These are phyloP conservation scores for Poeciliopsis gracilis DNA, from an alignment of 2,797 vertebrate genomes.

Conservation along the genomic window DNA sequence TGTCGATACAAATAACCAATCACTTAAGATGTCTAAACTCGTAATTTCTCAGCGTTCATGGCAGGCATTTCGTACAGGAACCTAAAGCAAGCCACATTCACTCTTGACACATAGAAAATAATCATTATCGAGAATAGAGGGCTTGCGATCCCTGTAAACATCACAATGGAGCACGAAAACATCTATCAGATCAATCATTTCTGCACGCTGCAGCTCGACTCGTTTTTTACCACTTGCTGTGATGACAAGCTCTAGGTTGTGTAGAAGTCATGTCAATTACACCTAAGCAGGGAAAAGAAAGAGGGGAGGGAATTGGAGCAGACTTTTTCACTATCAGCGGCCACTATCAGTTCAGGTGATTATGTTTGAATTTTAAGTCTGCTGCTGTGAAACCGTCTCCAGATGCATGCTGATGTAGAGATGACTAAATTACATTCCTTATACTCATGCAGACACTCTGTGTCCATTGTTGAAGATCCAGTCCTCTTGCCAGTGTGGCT, in stretches of 20 bases:
- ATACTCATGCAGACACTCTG: not conserved
- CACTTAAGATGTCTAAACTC: slow-evolving; percentile 11
- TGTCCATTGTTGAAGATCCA: not conserved
- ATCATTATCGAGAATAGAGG: slow-evolving; percentile 26
- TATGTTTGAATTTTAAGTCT: slow-evolving; percentile 44
- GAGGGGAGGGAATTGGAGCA: slow-evolving; percentile 21
- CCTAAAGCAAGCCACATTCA: slow-evolving; percentile 1
- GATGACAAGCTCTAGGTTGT: slow-evolving; percentile 67
- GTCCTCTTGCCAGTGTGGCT: not conserved
- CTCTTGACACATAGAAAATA: slow-evolving; percentile 31
- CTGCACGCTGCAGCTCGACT: slow-evolving; percentile 28
- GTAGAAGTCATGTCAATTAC: slow-evolving; percentile 71
- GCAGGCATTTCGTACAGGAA: not conserved
- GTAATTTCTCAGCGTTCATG: slow-evolving; percentile 13
- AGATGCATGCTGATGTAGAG: slow-evolving; percentile 18
- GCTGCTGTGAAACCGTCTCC: slow-evolving; percentile 41
- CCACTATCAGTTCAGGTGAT: slow-evolving; percentile 57
- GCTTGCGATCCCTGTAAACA: slow-evolving; percentile 38
- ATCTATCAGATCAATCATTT: slow-evolving; percentile 52
- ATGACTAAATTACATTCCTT: not conserved
- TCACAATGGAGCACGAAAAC: slow-evolving; percentile 43
- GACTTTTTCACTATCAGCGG: slow-evolving; percentile 64
- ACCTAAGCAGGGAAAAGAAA: slow-evolving; percentile 31
- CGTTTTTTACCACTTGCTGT: slow-evolving; percentile 48
- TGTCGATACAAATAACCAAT: slow-evolving; percentile 13